phyloP scores from a whole-genome alignment of 1,140 invertebrate genomes.

The Mizuhopecten yessoensis region DNA sequence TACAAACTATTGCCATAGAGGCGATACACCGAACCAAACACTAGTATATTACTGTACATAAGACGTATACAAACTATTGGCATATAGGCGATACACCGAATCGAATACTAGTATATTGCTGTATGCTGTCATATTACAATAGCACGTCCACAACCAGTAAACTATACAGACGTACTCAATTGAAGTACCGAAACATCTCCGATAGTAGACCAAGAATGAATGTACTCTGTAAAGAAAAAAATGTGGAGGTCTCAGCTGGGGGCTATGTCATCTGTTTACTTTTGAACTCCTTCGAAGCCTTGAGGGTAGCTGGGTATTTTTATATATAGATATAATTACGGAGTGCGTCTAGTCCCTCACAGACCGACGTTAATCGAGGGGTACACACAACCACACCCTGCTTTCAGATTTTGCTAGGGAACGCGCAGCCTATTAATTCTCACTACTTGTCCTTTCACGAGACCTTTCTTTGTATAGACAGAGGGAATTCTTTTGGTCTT shows the following conservation, averaged over 20 bases:
- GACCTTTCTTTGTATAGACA: background rate
- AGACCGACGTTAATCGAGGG: background rate
- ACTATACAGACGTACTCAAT: background rate
- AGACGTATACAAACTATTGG: too few species aligned
- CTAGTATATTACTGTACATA: too few species aligned
- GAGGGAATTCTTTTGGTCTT: too few species aligned
- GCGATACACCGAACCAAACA: too few species aligned
- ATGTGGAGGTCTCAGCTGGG: background rate
- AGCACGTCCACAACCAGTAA: too few species aligned
- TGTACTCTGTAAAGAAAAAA: background rate
- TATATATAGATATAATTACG: background rate
- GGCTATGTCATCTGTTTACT: slow-evolving; percentile 33
- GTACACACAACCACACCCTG: background rate
- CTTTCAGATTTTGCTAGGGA: background rate
- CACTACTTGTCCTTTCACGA: background rate
- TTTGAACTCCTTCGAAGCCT: background rate
- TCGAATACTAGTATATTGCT: too few species aligned
- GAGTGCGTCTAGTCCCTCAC: background rate
- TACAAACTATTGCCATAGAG: too few species aligned
- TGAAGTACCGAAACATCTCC: background rate
- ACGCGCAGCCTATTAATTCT: background rate
- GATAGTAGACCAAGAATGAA: background rate
- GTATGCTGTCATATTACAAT: too few species aligned
- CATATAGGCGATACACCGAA: too few species aligned
- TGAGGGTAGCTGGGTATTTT: background rate